A percentile compares a stretch with the other conserved stretches of the same genome.
Conservation (phyloP, 1,140 invertebrate genomes). For the Eubasilissa regina region DNA sequence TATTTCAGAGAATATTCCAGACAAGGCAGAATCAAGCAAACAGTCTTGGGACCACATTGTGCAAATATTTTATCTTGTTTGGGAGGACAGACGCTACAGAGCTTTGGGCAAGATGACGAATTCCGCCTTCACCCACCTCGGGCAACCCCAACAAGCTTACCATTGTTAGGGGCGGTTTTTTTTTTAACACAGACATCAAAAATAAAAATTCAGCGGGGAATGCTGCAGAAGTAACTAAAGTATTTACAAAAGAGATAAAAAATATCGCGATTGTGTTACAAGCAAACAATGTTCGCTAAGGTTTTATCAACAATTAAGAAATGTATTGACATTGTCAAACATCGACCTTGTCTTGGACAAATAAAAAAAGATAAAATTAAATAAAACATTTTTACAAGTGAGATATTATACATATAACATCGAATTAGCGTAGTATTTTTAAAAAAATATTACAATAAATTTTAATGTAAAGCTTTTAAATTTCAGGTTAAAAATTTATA, state of each 20-base stretch:
- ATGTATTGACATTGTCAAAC: too few species aligned
- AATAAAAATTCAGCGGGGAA: slow-evolving; percentile 20
- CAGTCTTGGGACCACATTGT: slow-evolving; percentile 56
- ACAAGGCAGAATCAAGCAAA: slow-evolving; percentile 56
- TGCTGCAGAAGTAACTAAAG: slow-evolving; percentile 13
- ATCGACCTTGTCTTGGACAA: too few species aligned
- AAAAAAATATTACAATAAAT: too few species aligned
- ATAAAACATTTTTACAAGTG: too few species aligned
- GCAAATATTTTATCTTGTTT: slow-evolving; percentile 60
- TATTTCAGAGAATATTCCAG: slow-evolving; percentile 51
- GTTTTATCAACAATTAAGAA: too few species aligned
- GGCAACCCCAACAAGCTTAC: slow-evolving; percentile 42
- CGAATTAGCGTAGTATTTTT: too few species aligned
- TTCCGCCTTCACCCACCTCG: slow-evolving; percentile 52
- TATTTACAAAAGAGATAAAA: slow-evolving; percentile 16
- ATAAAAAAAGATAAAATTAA: too few species aligned
- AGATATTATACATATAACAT: too few species aligned
- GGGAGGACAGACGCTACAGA: slow-evolving; percentile 53
- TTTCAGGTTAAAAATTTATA: too few species aligned
- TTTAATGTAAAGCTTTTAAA: too few species aligned
- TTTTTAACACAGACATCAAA: slow-evolving; percentile 22
- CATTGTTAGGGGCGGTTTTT: slow-evolving; percentile 55
- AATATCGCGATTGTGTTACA: background rate
- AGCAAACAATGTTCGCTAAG: slow-evolving; percentile 1
- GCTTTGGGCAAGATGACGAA: slow-evolving; percentile 53